Base-by-base conservation (phyloP, 2,797 vertebrate species). In the Semotilus atromaculatus region DNA sequence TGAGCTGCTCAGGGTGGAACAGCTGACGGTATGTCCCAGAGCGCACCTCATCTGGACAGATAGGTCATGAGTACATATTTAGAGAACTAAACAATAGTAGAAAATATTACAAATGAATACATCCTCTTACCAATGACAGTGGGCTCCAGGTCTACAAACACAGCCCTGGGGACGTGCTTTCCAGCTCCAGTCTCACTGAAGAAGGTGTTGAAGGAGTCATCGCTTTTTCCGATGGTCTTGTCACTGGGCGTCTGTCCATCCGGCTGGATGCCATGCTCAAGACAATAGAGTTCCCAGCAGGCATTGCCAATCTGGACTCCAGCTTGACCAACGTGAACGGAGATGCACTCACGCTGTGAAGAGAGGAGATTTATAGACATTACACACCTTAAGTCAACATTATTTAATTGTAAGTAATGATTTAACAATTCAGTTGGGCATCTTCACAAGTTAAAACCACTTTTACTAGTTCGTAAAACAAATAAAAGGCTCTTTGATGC, bases 121-220 rank as follows among this genome's bases (percentile, higher is more conserved):
- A 62, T 29, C n/a, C 58, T 60, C 29, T 92, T 89, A 97, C 96
- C 96, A 5, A 97, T 96, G 64, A 96, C 89, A 73, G 71, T 73
- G 71, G 71, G 45, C 71, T 73, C 71, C 18, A 73, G 45, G 29
- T 73, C 71, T 73, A 97, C 94, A 3, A 96, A 96, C 82, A 96
- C 95, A 73, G 96, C 96, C 11, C 96, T 91, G 0, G 96, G 96
- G 34, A 96, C 96, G 0, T 96, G 95, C 85, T 92, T 94, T 84
- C 93, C 93, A 83, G 94, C 86, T 31, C 71, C 71, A 3, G 71
- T 73, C 29, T 73, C 71, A 51, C 71, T 73, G 29, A 73, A 73
- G 71, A 73, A 73, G 18, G 71, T 73, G 71, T 73, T 73, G 71
- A 73, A 73, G 18, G 71, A 73, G 9, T 73, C 71, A 34, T 73